Base-by-base conservation (phyloP, 2,888 invertebrate species). In the Operophtera brumata region DNA sequence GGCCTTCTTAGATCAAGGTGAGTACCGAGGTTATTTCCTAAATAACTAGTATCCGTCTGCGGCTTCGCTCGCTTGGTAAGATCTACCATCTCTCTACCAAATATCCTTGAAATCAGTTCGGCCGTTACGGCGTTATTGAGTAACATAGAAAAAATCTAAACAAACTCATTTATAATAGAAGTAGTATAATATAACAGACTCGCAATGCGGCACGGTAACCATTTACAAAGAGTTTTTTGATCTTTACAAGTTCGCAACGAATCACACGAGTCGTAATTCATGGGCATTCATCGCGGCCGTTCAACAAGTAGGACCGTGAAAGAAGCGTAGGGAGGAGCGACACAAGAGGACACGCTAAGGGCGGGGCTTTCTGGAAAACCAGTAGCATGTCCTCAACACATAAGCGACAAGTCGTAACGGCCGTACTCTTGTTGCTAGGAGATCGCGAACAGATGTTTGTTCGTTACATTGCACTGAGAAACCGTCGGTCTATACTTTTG, bases 291-390 rank as follows among this genome's bases (percentile, higher is more conserved):
- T 64, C 68, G 71, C 78, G 72, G 69, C 75, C 74, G 80, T 82
- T 86, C 80, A 87, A 82, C 83, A 83, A 82, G 82, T 82, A 77
- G 78, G 78, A 75, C 74, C 77, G 65, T 74, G 67, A 76, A 82
- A 81, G 79, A 84, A 80, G 68, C 73, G 74, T 77, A 87, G 85
- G 89, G 89, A 86, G 88, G 90, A 86, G 90, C 85, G 74, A 73
- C 61, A 64, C 71, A 78, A 79, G 78, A 82, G 82, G 77, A 77
- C 75, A 77, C 66, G 71, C 69, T 72, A 75, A 82, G 81, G 83
- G 88, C 85, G 87, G 87, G 80, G 82, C 82, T 77, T 76, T 76
- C 66, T 75, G 73, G 76, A 83, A 85, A 86, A 84, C 85, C 80
- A 81, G 86, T 84, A 79, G 72, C 77, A 77, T 79, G 78, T 77